Conservation (phyloP, 2,113 vertebrate species). For the Macrotis lagotis region DNA sequence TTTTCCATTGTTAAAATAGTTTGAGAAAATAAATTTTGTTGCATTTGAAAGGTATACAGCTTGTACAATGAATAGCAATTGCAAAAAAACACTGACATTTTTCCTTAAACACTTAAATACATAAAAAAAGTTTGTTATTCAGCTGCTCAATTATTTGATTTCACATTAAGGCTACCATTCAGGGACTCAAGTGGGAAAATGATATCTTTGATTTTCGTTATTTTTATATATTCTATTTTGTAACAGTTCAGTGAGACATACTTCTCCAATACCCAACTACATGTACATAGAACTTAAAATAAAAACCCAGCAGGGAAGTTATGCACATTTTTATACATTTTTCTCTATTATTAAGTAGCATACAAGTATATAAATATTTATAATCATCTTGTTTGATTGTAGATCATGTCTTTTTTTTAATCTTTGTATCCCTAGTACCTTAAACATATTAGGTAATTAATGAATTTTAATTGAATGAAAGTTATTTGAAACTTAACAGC, state of each 20-base stretch:
- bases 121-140: slow-evolving; percentile 27
- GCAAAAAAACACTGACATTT: background rate
- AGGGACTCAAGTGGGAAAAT: slow-evolving; percentile 41
- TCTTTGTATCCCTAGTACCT: background rate
- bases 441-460: background rate
- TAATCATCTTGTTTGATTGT: background rate
- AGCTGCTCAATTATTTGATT: slow-evolving; percentile 30
- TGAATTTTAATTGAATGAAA: background rate
- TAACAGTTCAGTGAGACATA: background rate
- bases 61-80: background rate
- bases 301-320: slow-evolving; percentile 11
- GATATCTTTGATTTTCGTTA: slow-evolving; percentile 40
- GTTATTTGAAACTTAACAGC: background rate
- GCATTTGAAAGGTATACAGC: background rate
- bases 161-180: slow-evolving; percentile 19
- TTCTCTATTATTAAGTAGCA: background rate
- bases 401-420: background rate
- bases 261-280: slow-evolving; percentile 18
- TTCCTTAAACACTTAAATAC: slow-evolving; percentile 28
- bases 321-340: slow-evolving; percentile 24
- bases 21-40: background rate
- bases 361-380: background rate
- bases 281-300: slow-evolving; percentile 25
- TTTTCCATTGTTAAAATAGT: background rate
- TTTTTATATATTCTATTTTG: background rate